These are phyloP conservation scores for Beaufortia kweichowensis DNA, from an alignment of 2,113 vertebrate species.

Conservation along the genomic window DNA sequence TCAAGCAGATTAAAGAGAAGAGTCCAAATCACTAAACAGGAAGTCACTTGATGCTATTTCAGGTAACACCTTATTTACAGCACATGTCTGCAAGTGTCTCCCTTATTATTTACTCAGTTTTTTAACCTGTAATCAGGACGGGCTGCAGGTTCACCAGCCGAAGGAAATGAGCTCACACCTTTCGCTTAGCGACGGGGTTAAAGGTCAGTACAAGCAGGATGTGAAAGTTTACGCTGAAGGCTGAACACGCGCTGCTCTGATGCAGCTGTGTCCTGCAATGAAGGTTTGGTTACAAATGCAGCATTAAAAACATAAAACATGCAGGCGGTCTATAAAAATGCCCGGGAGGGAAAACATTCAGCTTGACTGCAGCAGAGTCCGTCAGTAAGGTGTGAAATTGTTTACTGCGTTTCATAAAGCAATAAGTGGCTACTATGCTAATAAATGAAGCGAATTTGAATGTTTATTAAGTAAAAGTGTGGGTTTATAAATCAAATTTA, in stretches of 20 bases:
- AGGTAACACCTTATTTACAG: conserved; percentile 37
- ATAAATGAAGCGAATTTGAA: conserved; percentile 7
- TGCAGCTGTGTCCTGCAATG: conserved; percentile 28
- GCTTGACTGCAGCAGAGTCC: not conserved
- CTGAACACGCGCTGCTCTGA: not conserved
- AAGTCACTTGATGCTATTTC: conserved; percentile 32
- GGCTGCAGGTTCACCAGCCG: not conserved
- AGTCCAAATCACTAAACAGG: not conserved
- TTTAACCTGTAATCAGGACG: conserved; percentile 3
- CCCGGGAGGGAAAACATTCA: not conserved
- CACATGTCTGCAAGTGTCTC: conserved; percentile 45
- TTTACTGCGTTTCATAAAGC: conserved; percentile 35
- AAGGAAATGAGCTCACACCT: conserved; percentile 29
- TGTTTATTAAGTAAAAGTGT: not conserved
- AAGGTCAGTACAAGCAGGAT: conserved; percentile 43
- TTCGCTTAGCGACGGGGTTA: conserved; percentile 35
- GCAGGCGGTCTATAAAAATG: not conserved
- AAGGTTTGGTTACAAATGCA: conserved; percentile 5
- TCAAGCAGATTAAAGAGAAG: not conserved
- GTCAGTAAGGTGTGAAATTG: conserved; percentile 46
- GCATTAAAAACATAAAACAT: conserved; percentile 10
- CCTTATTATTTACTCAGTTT: conserved; percentile 41
- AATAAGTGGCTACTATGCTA: not conserved
- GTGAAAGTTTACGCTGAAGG: conserved; percentile 6
- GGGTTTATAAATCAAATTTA: not conserved